Evolutionary conservation across 2,113 vertebrate genomes (phyloP).

Genomic region (Psammodynastes pulverulentus): DNA sequence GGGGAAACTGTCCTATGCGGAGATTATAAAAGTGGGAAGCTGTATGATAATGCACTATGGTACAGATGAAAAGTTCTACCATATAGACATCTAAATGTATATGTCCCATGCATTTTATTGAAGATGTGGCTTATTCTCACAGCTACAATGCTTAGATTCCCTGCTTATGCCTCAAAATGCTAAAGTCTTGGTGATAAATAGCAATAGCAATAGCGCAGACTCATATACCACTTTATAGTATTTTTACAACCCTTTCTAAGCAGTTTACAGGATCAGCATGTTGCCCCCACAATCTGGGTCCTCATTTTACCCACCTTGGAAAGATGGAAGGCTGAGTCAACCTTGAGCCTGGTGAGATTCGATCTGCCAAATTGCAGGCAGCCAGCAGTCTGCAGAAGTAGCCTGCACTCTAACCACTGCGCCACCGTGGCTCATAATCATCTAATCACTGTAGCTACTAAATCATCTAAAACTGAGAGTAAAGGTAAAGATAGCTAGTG

Average conservation of each 20-base stretch:
- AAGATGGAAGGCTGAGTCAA: too few species aligned
- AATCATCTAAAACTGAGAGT: background rate
- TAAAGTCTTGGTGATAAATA: background rate
- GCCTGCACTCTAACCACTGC: too few species aligned
- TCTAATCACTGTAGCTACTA: background rate
- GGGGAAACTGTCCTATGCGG: background rate
- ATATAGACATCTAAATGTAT: background rate
- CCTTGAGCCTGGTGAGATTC: too few species aligned
- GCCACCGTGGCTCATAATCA: too few species aligned
- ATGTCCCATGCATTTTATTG: background rate
- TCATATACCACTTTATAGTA: too few species aligned
- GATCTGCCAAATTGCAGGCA: too few species aligned
- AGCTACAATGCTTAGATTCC: background rate
- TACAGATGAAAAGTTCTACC: background rate
- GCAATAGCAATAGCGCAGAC: too few species aligned
- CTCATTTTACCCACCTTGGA: too few species aligned
- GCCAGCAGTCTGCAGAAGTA: too few species aligned
- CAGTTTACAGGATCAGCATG: too few species aligned
- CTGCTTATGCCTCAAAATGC: background rate
- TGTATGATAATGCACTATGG: background rate
- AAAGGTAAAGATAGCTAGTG: background rate
- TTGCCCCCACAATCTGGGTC: too few species aligned
- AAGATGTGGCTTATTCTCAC: background rate
- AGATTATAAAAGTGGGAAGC: background rate
- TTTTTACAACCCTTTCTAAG: too few species aligned